These are phyloP conservation scores for Amblyteles armatorius DNA, from an alignment of 2,888 invertebrate species.

Conservation along the genomic window DNA sequence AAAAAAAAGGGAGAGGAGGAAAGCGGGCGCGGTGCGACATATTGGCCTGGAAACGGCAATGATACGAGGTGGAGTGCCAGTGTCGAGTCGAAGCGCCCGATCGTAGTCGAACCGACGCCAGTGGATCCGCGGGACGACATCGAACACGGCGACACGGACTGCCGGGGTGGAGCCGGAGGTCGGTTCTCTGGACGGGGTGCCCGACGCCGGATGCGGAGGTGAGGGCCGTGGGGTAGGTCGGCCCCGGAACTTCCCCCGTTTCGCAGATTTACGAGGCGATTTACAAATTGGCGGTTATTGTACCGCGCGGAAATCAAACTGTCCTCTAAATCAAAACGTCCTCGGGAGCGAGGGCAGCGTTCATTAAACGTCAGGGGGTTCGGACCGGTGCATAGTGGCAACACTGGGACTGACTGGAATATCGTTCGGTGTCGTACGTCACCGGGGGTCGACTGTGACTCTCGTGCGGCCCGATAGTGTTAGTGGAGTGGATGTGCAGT, in stretches of 20 bases:
- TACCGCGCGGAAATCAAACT: conserved; percentile 83
- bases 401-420: conserved; percentile 59
- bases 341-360: conserved; percentile 75
- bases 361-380: conserved; percentile 81
- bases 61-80: conserved; percentile 36
- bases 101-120: conserved; percentile 27
- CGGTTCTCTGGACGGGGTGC: background rate
- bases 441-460: conserved; percentile 43
- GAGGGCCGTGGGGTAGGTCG: conserved; percentile 26
- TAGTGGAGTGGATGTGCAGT: background rate
- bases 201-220: background rate
- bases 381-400: conserved; percentile 64
- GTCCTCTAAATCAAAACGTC: conserved; percentile 83
- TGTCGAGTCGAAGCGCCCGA: conserved; percentile 11
- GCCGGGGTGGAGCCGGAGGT: background rate
- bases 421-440: conserved; percentile 67
- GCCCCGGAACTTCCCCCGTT: conserved; percentile 54
- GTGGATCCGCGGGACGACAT: conserved; percentile 12
- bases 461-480: conserved; percentile 28
- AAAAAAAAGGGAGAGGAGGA: conserved; percentile 27
- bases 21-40: conserved; percentile 46
- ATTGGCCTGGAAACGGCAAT: conserved; percentile 61
- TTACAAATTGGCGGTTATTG: conserved; percentile 85
- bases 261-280: conserved; percentile 83
- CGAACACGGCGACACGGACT: background rate